These are phyloP conservation scores for Triplophysa siluroides DNA, from an alignment of 2,113 vertebrate genomes.

Conservation along the genomic window DNA sequence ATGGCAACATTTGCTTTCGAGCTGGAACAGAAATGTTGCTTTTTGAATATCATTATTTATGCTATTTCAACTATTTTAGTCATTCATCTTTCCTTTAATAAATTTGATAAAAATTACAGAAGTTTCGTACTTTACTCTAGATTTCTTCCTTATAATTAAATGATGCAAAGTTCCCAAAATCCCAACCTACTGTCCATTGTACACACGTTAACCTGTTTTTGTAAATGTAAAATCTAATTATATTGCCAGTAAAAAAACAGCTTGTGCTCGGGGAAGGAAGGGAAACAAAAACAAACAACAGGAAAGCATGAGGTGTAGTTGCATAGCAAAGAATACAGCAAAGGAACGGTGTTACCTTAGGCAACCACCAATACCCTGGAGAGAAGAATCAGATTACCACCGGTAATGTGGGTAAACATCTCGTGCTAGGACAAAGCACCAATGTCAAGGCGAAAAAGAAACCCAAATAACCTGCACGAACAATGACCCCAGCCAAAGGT, in stretches of 20 bases:
- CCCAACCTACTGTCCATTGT: no score
- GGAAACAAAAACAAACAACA: not conserved
- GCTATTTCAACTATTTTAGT: no score
- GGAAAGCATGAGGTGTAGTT: not conserved
- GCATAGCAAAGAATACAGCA: conserved; percentile 13
- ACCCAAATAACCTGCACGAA: not conserved
- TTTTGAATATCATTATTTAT: not conserved
- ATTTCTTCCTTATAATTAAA: no score
- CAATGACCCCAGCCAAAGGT: not conserved
- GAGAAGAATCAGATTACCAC: conserved; percentile 34
- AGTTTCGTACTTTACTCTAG: not conserved
- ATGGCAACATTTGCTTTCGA: not conserved
- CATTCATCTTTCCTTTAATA: no score
- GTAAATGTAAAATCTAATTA: not conserved
- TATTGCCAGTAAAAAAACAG: not conserved
- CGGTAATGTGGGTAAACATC: not conserved
- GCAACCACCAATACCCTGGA: not conserved
- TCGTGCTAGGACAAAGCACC: not conserved
- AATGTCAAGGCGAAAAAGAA: not conserved
- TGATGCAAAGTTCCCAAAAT: not conserved
- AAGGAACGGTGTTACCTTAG: not conserved
- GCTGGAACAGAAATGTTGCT: not conserved
- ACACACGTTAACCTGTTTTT: no score
- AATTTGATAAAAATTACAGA: no score
- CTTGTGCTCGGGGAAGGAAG: not conserved